Conservation (phyloP, 2,113 vertebrate species). For the Chaetorhynchus papuensis region DNA sequence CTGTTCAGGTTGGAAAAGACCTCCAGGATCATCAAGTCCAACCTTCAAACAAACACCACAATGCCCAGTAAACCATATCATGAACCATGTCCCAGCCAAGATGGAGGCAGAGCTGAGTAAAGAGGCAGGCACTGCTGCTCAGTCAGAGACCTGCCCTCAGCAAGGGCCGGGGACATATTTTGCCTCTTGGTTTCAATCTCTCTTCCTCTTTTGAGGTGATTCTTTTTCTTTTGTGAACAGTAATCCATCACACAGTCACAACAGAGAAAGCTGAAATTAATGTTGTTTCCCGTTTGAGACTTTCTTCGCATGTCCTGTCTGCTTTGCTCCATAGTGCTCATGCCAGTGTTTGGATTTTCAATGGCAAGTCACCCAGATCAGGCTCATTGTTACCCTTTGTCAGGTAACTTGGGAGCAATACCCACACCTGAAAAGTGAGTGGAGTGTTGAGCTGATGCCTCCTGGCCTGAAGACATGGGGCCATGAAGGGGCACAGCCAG, state of each 20-base stretch:
- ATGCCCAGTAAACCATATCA: neutral
- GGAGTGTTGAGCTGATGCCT: neutral
- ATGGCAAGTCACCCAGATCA: neutral
- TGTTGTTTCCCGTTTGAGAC: neutral
- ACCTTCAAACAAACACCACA: neutral
- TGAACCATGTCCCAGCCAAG: neutral
- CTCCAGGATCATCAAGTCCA: neutral
- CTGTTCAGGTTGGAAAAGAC: neutral
- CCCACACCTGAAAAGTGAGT: neutral
- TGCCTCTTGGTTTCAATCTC: neutral
- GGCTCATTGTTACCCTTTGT: neutral
- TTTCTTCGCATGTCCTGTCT: neutral
- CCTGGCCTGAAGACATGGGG: neutral
- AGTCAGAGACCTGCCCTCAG: neutral
- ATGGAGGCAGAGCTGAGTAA: neutral
- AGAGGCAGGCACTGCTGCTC: neutral
- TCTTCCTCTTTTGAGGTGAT: neutral
- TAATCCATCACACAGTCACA: neutral
- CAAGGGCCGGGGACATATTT: accelerated
- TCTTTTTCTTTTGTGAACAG: neutral
- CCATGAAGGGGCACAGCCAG: neutral
- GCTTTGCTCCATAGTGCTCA: neutral
- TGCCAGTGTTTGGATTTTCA: accelerated
- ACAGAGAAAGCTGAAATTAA: neutral
- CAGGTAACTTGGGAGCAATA: neutral